Evolutionary conservation across 2,888 invertebrate species (phyloP).

Genomic region (Pogonocherus hispidulus): DNA sequence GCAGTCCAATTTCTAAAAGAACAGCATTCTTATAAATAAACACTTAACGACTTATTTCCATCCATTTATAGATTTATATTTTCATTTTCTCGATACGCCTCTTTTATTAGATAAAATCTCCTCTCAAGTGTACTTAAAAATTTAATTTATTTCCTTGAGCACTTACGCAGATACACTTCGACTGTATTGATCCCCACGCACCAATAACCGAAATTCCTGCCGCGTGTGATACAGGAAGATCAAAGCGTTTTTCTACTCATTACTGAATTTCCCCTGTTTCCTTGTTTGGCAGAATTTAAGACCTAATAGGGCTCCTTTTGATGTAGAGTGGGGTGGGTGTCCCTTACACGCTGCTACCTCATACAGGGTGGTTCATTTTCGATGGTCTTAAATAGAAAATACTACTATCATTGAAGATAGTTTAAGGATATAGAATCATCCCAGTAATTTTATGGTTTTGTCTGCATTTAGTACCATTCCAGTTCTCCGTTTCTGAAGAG

Average conservation of each 20-base stretch:
- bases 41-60: neutral
- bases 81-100: neutral
- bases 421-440: no score
- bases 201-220: conserved; percentile 31
- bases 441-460: no score
- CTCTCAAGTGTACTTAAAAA: conserved; percentile 19
- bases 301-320: conserved; percentile 36
- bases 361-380: neutral
- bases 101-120: conserved; percentile 17
- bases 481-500: no score
- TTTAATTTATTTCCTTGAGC: conserved; percentile 28
- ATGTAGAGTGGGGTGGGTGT: conserved; percentile 32
- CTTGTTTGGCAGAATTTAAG: conserved; percentile 36
- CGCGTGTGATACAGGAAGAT: conserved; percentile 33
- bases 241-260: conserved; percentile 41
- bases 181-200: conserved; percentile 17
- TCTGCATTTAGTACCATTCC: no score
- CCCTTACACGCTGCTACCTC: conserved; percentile 3
- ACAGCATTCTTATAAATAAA: neutral
- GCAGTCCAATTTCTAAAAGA: neutral
- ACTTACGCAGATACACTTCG: conserved; percentile 25
- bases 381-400: no score
- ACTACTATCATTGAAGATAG: no score
- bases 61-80: neutral
- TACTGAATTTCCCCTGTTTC: conserved; percentile 38